Base-by-base conservation (phyloP, 2,113 vertebrate species). In the Toxotes jaculatrix region DNA sequence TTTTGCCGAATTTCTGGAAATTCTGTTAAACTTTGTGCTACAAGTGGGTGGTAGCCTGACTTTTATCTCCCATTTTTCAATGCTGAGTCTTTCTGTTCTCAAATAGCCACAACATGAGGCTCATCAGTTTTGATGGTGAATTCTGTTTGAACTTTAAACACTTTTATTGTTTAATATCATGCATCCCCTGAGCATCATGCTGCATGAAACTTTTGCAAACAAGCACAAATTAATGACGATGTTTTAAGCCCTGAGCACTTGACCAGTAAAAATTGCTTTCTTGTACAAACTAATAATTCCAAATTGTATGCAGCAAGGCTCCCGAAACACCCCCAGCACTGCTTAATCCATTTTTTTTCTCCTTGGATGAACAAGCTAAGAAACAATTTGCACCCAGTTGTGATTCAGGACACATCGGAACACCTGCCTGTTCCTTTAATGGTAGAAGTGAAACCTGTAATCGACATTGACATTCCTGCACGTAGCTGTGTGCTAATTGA, bases 361-460 rank as follows among this genome's bases (percentile, higher is more conserved):
- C 1, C 11, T 11, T 2, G 17, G 17, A 21, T 17, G 17, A 12
- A 34, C 14, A 1, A 27, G 14, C 60, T 53, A 40, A 11, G 36
- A 78, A 65, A 43, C n/a, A 10, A 19, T 43, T 17, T 71, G 1
- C 13, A 17, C 51, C 36, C 10, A 2, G 13, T n/a, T 53, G 53
- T 31, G 13, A 47, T 51, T 64, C 69, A 55, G 62, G 47, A 17
- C 42, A 43, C 32, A 34, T 36, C 43, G 60, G 14, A 11, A 42
- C 13, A 40, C 9, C 56, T 56, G 14, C 42, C 45, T 34, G 17
- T n/a, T 32, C 5, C 14, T 2, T 23, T 56, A 8, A 9, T 36
- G 62, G 2, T 36, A 21, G 66, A 42, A 78, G 59, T 23, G 55
- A 68, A 76, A 42, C 55, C 36, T 68, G n/a, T 64, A 67, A 79